Conservation (phyloP, 2,797 vertebrate species). For the Ciconia nigra region DNA sequence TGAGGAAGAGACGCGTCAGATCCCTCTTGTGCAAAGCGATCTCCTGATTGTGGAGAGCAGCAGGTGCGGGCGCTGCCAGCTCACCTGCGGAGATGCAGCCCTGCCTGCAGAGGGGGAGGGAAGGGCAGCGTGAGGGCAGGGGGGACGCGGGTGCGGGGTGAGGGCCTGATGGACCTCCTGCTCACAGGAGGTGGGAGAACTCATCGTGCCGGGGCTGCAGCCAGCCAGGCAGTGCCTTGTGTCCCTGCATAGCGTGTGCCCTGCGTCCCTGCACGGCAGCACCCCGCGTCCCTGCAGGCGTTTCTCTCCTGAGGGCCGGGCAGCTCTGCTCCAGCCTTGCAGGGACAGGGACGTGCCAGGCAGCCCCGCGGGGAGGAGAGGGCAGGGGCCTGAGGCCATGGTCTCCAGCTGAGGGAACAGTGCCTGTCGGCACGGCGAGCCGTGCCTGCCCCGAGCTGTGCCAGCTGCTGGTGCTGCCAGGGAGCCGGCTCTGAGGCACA, state of each 20-base stretch:
- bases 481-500: background rate
- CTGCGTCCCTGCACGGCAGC: no score
- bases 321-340: background rate
- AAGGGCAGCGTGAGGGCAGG: background rate
- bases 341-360: background rate
- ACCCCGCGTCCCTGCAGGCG: background rate
- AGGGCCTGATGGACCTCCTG: background rate
- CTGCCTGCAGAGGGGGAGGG: background rate
- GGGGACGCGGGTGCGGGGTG: fast-evolving
- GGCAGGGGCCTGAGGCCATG: background rate
- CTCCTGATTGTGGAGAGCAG: constrained; percentile 65
- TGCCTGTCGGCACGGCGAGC: no score
- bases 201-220: background rate
- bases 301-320: background rate
- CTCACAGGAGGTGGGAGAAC: background rate
- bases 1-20: constrained; percentile 65
- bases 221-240: background rate
- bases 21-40: constrained; percentile 4
- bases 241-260: background rate
- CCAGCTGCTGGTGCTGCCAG: background rate
- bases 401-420: background rate
- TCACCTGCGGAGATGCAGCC: background rate
- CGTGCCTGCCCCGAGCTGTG: fast-evolving
- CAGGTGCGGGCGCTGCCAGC: constrained; percentile 49
- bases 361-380: background rate